A percentile compares a stretch with the other conserved stretches of the same genome.
Evolutionary conservation across 2,888 invertebrate genomes (phyloP).

Genomic region (Drosophila kokeensis): DNA sequence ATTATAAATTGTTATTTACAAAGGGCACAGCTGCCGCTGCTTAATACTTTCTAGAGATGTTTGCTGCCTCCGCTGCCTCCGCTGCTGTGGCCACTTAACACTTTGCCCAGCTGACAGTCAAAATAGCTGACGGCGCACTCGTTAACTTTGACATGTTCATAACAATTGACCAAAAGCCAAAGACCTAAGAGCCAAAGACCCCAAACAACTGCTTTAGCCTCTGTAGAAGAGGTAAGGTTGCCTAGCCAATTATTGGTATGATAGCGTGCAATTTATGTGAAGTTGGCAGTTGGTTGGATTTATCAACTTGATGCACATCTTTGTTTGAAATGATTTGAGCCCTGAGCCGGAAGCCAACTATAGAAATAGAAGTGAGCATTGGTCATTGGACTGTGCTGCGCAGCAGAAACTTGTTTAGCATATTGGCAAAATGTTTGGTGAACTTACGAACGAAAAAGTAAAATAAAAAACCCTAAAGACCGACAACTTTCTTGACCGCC

Average conservation of each 20-base stretch:
- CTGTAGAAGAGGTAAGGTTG: slow-evolving; percentile 6
- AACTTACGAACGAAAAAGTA: slow-evolving; percentile 37
- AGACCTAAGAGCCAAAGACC: slow-evolving; percentile 9
- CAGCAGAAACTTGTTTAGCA: slow-evolving; percentile 72
- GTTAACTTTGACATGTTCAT: slow-evolving; percentile 80
- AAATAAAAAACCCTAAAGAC: slow-evolving; percentile 26
- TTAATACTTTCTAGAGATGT: slow-evolving; percentile 51
- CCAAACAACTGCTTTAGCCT: neutral
- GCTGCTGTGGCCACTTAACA: slow-evolving; percentile 61
- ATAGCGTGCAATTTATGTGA: slow-evolving; percentile 68
- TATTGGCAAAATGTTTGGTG: slow-evolving; percentile 67
- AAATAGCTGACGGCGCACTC: slow-evolving; percentile 58
- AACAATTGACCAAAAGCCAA: slow-evolving; percentile 68
- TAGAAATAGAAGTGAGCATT: slow-evolving; percentile 68
- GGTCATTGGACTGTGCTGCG: slow-evolving; percentile 7
- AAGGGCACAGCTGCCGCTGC: slow-evolving; percentile 26
- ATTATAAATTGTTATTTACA: slow-evolving; percentile 56
- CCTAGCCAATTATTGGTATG: slow-evolving; percentile 66
- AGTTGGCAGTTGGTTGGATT: slow-evolving; percentile 52
- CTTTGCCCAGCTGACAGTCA: slow-evolving; percentile 72
- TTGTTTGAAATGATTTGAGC: slow-evolving; percentile 70
- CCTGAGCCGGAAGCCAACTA: slow-evolving; percentile 65
- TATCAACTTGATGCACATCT: slow-evolving; percentile 74
- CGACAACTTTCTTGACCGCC: slow-evolving; percentile 78
- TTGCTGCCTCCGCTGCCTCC: slow-evolving; percentile 18